Percentiles rank a stretch among this genome's conserved stretches.
Conservation (phyloP, 1,140 invertebrate genomes). For the Sycophaga agraensis region DNA sequence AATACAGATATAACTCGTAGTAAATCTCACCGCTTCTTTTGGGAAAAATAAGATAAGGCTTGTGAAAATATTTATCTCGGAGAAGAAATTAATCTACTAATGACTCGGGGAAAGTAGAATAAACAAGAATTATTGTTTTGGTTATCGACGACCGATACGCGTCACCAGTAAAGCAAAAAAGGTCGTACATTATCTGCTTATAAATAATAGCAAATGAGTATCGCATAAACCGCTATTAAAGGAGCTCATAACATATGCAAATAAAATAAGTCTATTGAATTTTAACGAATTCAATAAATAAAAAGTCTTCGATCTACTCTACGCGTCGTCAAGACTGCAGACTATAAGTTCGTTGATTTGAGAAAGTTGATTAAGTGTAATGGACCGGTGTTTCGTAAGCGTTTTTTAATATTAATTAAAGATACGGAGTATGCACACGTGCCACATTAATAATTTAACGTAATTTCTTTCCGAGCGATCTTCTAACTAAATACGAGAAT, state of each 20-base stretch:
- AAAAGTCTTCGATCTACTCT: background rate
- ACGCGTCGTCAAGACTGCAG: background rate
- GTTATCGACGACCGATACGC: background rate
- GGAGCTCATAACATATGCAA: too few relatives aligned
- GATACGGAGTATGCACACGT: background rate
- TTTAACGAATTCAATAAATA: background rate
- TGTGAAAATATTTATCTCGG: too few relatives aligned
- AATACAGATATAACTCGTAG: too few relatives aligned
- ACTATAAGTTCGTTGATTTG: background rate
- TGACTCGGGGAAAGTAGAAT: slow-evolving; percentile 4
- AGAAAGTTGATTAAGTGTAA: slow-evolving; percentile 10
- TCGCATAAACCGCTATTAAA: background rate
- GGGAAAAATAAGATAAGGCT: too few relatives aligned
- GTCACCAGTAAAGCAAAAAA: background rate
- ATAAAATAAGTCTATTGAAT: slow-evolving; percentile 13
- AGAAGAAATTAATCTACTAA: too few relatives aligned
- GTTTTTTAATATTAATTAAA: slow-evolving; percentile 13
- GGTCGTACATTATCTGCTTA: background rate
- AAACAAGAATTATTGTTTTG: background rate
- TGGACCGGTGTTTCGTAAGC: background rate
- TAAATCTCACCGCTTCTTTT: too few relatives aligned
- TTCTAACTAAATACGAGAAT: background rate
- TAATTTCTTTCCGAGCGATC: background rate
- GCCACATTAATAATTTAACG: background rate
- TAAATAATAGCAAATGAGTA: background rate